Evolutionary conservation across 2,113 vertebrate species (phyloP).

Genomic region (Megaceryle maxima): DNA sequence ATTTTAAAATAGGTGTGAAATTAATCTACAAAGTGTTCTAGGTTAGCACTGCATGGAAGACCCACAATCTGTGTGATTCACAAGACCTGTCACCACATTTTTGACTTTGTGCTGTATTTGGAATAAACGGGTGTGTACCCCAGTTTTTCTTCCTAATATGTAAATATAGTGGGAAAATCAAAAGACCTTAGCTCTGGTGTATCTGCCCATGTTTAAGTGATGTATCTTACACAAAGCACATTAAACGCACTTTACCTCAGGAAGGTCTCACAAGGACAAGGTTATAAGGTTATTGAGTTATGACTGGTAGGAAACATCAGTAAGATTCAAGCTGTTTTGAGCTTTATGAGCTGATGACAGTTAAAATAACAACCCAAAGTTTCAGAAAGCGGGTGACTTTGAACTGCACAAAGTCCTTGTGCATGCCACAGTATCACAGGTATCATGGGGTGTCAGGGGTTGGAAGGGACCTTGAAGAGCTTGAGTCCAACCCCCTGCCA

Average conservation of each 20-base stretch:
- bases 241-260: not conserved
- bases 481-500: too few species aligned
- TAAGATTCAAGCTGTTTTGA: not conserved
- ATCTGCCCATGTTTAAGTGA: not conserved
- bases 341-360: not conserved
- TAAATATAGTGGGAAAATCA: not conserved
- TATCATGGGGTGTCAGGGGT: too few species aligned
- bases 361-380: not conserved
- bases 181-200: not conserved
- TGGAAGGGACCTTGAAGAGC: too few species aligned
- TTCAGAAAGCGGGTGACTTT: accelerated
- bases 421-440: too few species aligned
- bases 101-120: not conserved
- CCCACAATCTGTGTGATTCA: not conserved
- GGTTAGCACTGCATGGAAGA: not conserved
- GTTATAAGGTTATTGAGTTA: not conserved
- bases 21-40: not conserved
- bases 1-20: not conserved
- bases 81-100: not conserved
- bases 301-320: not conserved
- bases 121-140: not conserved
- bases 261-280: not conserved
- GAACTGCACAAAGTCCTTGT: not conserved
- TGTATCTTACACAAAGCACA: not conserved
- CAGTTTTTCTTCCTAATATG: not conserved